Evolutionary conservation across 2,888 invertebrate genomes (phyloP).

Genomic region (Lathronympha strigana): DNA sequence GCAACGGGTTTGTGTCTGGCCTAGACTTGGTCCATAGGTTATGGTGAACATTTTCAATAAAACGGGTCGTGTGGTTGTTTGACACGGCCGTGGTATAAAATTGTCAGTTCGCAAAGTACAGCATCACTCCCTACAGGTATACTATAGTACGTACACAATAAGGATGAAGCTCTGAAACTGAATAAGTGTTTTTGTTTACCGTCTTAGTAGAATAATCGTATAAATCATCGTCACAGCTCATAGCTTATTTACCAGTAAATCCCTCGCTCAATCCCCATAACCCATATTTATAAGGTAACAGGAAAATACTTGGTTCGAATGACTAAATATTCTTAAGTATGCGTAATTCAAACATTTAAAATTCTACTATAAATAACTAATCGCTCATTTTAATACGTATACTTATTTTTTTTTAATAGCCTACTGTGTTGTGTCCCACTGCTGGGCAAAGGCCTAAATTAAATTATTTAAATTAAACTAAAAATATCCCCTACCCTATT

Average conservation of each 20-base stretch:
- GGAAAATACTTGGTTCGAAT: not conserved
- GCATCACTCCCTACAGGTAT: too few species aligned
- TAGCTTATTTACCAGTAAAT: conserved; percentile 2
- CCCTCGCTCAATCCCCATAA: not conserved
- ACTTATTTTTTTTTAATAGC: not conserved
- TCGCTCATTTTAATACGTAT: not conserved
- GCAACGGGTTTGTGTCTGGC: too few species aligned
- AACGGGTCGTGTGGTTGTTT: too few species aligned
- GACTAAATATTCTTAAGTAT: not conserved
- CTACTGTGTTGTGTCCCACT: too few species aligned
- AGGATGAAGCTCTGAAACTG: not conserved
- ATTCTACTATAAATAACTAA: not conserved
- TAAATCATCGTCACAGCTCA: not conserved
- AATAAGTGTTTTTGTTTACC: not conserved
- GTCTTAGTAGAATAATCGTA: not conserved
- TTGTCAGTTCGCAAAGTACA: too few species aligned
- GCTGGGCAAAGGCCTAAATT: too few species aligned
- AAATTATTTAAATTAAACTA: too few species aligned
- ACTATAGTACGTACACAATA: not conserved
- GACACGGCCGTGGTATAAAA: too few species aligned
- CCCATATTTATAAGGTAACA: conserved; percentile 15
- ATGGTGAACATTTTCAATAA: too few species aligned
- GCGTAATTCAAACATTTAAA: not conserved
- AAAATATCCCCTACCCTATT: too few species aligned
- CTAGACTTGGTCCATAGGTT: too few species aligned